These are phyloP conservation scores for Eumeta japonica DNA, from an alignment of 1,140 invertebrate genomes.

Conservation along the genomic window DNA sequence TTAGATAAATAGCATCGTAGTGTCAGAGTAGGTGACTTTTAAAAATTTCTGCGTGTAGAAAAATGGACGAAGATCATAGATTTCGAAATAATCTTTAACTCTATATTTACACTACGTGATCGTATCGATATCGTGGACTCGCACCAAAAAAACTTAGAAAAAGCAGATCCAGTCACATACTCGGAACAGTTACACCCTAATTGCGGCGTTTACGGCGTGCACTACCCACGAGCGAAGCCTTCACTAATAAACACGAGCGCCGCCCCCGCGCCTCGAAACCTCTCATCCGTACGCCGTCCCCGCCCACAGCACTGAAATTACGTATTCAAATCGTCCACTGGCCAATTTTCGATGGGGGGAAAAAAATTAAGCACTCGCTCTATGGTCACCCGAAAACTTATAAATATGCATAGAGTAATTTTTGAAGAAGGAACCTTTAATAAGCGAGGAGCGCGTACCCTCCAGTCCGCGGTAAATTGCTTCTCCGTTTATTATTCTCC, in stretches of 20 bases:
- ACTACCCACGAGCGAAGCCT: too few relatives aligned
- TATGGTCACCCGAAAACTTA: constrained; percentile 24
- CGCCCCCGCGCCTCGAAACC: constrained; percentile 11
- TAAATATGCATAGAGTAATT: constrained; percentile 47
- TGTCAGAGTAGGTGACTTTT: too few relatives aligned
- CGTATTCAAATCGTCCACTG: neutral
- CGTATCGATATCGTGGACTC: too few relatives aligned
- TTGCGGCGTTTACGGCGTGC: constrained; percentile 23
- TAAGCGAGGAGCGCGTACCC: constrained; percentile 26
- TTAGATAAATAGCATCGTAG: too few relatives aligned
- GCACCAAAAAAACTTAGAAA: neutral
- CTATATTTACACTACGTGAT: too few relatives aligned
- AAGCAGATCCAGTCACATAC: neutral
- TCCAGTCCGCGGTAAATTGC: constrained; percentile 37
- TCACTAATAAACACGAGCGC: constrained; percentile 17
- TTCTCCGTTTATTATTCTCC: constrained; percentile 37
- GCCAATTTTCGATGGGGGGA: neutral
- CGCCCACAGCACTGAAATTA: too few relatives aligned
- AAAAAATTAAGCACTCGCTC: constrained; percentile 8
- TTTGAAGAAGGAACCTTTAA: constrained; percentile 30
- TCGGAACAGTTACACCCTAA: constrained; percentile 21
- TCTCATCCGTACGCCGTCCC: neutral
- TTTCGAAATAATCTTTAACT: too few relatives aligned
- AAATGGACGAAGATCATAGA: too few relatives aligned
- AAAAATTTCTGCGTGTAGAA: too few relatives aligned